These are phyloP conservation scores for Chunga burmeisteri DNA, from an alignment of 2,113 vertebrate species.

Conservation along the genomic window DNA sequence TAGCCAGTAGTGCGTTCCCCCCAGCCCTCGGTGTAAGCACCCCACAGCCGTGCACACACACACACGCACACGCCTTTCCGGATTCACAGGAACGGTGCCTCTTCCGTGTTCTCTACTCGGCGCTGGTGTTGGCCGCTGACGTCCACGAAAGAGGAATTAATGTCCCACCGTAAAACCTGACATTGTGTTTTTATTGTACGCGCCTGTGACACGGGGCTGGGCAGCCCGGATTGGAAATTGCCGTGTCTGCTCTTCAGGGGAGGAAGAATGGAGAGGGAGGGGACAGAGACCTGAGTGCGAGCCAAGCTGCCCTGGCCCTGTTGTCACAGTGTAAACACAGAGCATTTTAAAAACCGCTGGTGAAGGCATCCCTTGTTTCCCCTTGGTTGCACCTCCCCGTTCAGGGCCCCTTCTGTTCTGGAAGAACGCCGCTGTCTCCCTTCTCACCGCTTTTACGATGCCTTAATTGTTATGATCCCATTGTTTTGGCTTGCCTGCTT, in stretches of 20 bases:
- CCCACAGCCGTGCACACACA: background rate
- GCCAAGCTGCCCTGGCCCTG: background rate
- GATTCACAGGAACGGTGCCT: background rate
- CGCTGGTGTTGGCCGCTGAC: background rate
- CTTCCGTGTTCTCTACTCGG: background rate
- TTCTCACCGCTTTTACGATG: background rate
- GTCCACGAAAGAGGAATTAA: background rate
- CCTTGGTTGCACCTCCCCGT: background rate
- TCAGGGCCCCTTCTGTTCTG: background rate
- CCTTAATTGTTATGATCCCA: background rate
- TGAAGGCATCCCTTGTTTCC: background rate
- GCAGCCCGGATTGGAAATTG: background rate
- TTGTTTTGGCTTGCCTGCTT: background rate
- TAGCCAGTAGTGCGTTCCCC: background rate
- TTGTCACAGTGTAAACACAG: background rate
- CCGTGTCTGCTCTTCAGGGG: background rate
- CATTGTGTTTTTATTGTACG: background rate
- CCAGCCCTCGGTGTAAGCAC: background rate
- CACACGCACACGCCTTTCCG: background rate
- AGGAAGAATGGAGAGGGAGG: background rate
- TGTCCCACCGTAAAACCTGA: constrained; percentile 29
- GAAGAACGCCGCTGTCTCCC: background rate
- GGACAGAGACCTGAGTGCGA: background rate
- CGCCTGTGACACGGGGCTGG: background rate
- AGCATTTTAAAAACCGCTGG: background rate